phyloP scores from a whole-genome alignment of 30 jellyfish, hydroid and myxozoan genomes.

The Cassiopea xamachana region DNA sequence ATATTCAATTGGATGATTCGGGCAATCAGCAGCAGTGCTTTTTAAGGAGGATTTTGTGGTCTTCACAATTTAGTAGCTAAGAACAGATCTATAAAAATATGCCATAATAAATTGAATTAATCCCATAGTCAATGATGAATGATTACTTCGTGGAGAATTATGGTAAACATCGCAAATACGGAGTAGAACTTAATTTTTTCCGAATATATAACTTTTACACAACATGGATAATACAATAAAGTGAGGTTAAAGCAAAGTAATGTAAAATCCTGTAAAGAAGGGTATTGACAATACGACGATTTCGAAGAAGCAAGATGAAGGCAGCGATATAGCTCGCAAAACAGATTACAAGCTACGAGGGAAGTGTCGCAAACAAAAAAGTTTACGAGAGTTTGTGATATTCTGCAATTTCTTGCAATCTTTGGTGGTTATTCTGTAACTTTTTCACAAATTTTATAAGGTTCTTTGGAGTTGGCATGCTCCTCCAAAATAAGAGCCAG shows the following conservation, averaged over 20 bases:
- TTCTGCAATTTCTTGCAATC: no score
- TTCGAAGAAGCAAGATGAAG: no score
- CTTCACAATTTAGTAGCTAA: not conserved
- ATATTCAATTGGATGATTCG: not conserved
- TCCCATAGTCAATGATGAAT: not conserved
- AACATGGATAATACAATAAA: not conserved
- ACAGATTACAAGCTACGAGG: no score
- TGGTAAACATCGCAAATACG: not conserved
- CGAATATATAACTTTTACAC: not conserved
- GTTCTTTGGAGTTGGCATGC: no score
- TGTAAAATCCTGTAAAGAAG: not conserved
- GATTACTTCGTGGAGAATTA: not conserved
- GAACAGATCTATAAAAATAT: not conserved
- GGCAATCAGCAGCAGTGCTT: conserved; percentile 2
- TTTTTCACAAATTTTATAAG: no score
- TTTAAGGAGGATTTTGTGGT: not conserved
- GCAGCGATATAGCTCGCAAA: no score
- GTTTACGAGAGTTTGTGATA: no score
- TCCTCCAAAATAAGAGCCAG: no score
- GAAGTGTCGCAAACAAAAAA: no score
- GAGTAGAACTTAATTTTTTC: not conserved
- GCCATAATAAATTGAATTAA: conserved; percentile 1
- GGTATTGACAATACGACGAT: not conserved
- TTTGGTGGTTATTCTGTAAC: no score
- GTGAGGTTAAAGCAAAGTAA: not conserved